Conservation (phyloP, 2,113 vertebrate species). For the Ophthalmolycus amberensis region DNA sequence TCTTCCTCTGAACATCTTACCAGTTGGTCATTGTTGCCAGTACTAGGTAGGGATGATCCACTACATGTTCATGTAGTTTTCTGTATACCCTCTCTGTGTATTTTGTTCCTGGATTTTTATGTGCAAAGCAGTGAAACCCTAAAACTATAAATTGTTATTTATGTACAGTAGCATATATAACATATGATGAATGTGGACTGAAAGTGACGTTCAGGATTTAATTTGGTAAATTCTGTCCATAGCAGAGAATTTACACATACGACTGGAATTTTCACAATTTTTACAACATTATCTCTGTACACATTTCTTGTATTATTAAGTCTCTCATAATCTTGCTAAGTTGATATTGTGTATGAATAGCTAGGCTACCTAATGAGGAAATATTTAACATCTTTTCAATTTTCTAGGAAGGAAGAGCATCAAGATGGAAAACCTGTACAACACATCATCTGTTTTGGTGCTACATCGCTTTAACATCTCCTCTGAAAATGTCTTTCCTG, state of each 20-base stretch:
- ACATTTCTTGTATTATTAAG: background rate
- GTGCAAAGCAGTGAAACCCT: background rate
- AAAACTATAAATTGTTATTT: background rate
- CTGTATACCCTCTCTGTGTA: background rate
- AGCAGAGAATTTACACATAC: background rate
- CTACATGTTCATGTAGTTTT: background rate
- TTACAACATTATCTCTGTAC: background rate
- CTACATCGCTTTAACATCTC: slow-evolving; percentile 63
- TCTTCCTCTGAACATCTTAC: background rate
- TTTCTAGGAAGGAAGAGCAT: background rate
- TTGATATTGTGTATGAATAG: background rate
- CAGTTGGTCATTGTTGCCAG: background rate
- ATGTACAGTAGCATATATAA: background rate
- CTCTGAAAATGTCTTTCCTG: slow-evolving; percentile 42
- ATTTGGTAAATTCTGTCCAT: slow-evolving; percentile 17
- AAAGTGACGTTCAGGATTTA: background rate
- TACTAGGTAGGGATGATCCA: background rate
- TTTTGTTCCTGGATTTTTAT: background rate
- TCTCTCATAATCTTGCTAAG: background rate
- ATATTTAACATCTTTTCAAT: background rate
- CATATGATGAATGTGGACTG: background rate
- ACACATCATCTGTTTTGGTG: slow-evolving; percentile 61
- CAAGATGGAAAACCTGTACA: slow-evolving; percentile 57
- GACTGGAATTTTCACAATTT: background rate
- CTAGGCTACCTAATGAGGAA: background rate